phyloP scores from a whole-genome alignment of 2,113 vertebrate genomes.

The Xiphophorus couchianus region DNA sequence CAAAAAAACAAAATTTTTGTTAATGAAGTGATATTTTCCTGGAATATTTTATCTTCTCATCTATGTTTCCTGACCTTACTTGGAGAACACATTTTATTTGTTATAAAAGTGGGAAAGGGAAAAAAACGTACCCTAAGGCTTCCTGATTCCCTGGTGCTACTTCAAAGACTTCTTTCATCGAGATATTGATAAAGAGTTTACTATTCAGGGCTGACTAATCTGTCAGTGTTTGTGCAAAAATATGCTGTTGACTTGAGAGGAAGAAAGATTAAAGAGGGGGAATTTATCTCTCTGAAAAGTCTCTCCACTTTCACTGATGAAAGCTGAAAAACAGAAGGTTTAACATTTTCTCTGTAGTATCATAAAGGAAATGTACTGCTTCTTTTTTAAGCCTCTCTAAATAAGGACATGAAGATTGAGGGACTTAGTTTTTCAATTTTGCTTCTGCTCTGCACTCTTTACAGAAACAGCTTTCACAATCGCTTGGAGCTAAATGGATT shows the following conservation, averaged over 20 bases:
- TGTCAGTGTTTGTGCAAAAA: constrained; percentile 48
- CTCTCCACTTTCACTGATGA: constrained; percentile 25
- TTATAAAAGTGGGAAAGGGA: background rate
- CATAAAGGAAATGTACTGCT: constrained; percentile 19
- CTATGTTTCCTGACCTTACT: background rate
- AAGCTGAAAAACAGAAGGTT: constrained; percentile 17
- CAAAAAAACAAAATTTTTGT: background rate
- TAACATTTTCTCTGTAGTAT: constrained; percentile 35
- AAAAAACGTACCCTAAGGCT: constrained; percentile 16
- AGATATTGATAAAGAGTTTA: constrained; percentile 59
- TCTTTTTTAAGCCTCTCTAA: constrained; percentile 27
- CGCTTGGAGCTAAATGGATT: constrained; percentile 28
- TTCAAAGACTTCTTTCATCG: constrained; percentile 36
- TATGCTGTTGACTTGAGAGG: constrained; percentile 35
- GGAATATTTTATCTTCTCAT: background rate
- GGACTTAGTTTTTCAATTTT: constrained; percentile 29
- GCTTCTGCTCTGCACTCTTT: constrained; percentile 22
- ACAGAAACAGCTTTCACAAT: constrained; percentile 26
- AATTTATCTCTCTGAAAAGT: constrained; percentile 58
- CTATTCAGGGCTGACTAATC: constrained; percentile 46
- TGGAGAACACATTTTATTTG: constrained; percentile 3
- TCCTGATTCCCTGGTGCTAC: constrained; percentile 19
- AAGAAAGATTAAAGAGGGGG: constrained; percentile 26
- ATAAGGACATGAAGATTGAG: constrained; percentile 22
- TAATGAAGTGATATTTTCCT: background rate